These are phyloP conservation scores for Hylaeus volcanicus DNA, from an alignment of 1,140 invertebrate genomes.

Conservation along the genomic window DNA sequence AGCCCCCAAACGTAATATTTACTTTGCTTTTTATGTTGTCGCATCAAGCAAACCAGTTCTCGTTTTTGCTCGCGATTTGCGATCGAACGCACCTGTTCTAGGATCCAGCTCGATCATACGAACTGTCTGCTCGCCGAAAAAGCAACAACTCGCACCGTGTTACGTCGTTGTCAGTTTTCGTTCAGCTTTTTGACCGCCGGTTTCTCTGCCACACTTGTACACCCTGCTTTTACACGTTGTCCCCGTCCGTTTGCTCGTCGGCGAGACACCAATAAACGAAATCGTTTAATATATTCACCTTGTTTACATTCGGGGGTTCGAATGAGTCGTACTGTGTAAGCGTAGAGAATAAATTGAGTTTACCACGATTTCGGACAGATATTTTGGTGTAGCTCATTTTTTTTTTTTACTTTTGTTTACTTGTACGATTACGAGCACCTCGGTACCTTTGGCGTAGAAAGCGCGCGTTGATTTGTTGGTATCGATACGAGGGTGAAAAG, in stretches of 20 bases:
- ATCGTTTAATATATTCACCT: background rate
- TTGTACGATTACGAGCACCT: background rate
- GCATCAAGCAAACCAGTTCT: too few species aligned
- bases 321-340: too few species aligned
- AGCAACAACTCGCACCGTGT: background rate
- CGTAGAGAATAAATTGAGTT: too few species aligned
- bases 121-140: background rate
- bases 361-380: too few species aligned
- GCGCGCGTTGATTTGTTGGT: too few species aligned
- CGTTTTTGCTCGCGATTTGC: background rate
- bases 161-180: background rate
- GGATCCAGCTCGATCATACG: background rate
- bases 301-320: too few species aligned
- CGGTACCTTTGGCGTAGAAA: background rate
- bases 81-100: background rate
- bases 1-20: background rate
- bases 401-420: background rate
- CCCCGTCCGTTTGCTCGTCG: background rate
- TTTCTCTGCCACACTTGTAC: background rate
- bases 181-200: slow-evolving; percentile 12
- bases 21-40: slow-evolving; percentile 35
- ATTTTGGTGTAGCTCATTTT: background rate
- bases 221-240: slow-evolving; percentile 6
- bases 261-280: background rate
- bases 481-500: too few species aligned